phyloP scores from a whole-genome alignment of 2,888 invertebrate species.

The Drosophila anomalipes region DNA sequence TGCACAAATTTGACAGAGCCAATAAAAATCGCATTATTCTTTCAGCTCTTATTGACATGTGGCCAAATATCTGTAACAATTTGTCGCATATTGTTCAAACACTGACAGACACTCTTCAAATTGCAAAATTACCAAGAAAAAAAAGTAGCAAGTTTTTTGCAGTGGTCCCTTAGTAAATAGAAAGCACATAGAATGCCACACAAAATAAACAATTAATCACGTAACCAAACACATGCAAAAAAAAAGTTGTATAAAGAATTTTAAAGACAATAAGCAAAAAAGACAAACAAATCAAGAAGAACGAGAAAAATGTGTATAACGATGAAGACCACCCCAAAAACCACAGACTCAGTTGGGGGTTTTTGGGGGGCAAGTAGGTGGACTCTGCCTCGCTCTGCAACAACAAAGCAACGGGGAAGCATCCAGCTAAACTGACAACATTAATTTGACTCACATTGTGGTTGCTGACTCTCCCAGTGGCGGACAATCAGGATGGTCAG shows the following conservation, averaged over 20 bases:
- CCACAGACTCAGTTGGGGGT: background rate
- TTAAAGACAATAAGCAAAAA: slow-evolving; percentile 18
- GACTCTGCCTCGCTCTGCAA: background rate
- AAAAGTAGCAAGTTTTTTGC: background rate
- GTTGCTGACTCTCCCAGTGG: background rate
- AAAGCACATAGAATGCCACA: slow-evolving; percentile 41
- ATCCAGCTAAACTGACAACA: slow-evolving; percentile 43
- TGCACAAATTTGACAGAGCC: background rate
- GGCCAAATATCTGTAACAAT: background rate
- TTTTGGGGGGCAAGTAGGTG: background rate
- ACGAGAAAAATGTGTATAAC: slow-evolving; percentile 34
- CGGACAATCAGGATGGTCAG: background rate
- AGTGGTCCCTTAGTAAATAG: slow-evolving; percentile 18
- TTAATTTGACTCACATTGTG: slow-evolving; percentile 58
- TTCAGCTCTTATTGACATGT: background rate
- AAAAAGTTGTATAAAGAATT: background rate
- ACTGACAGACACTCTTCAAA: background rate
- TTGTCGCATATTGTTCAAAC: background rate
- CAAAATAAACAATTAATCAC: slow-evolving; percentile 72
- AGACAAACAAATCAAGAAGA: slow-evolving; percentile 6
- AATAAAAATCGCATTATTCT: background rate
- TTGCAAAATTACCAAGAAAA: slow-evolving; percentile 13
- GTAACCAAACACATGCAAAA: slow-evolving; percentile 55
- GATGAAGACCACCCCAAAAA: slow-evolving; percentile 56
- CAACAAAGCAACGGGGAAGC: slow-evolving; percentile 3